Evolutionary conservation across 2,888 invertebrate species (phyloP), one percentile per base, ranked within the genome.

Genomic region (Euzetes globulus): DNA sequence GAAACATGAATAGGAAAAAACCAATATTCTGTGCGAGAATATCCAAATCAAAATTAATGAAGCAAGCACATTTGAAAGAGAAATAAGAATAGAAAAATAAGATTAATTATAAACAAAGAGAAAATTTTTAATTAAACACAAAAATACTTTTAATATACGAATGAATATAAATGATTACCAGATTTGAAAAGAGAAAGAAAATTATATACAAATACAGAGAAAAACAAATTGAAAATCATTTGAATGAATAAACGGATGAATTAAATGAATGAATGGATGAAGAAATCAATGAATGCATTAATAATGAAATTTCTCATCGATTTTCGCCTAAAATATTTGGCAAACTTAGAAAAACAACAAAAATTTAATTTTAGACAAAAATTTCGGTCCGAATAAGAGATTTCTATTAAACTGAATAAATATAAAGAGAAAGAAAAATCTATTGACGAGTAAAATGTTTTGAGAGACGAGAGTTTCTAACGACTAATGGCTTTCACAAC

Each of bases 161-260:
- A 41, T 41, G 41, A 41, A 41, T 41, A 11, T 33, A 33, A 33
- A 33, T 33, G 33, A 33, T 6, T 33, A 1, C n/a, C 11, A 41
- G 41, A 41, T 41, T 11, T 11, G 41, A 41, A 41, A 41, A 41
- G 41, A 9, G 9, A 33, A 33, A 9, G 13, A 41, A 41, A 41
- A 9, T 41, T 41, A 41, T 41, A 41, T 13, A 41, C 41, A 41
- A 41, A 41, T 41, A 5, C 19, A 55, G 55, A 22, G 13, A 55
- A 55, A 55, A 55, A 55, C 25, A 55, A 55, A 55, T 55, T 55
- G 55, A 55, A 41, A 55, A 55, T 55, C 55, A 55, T 55, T 55
- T 55, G 55, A 55, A 25, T 55, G 55, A 55, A 55, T 55, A 22
- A 55, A 55, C 5, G 50, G 19, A n/a, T 50, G 19, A 50, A 50